A percentile compares a stretch with the other conserved stretches of the same genome.
These are phyloP conservation scores for Rhopalosiphum maidis DNA, from an alignment of 1,140 invertebrate genomes.

Conservation along the genomic window DNA sequence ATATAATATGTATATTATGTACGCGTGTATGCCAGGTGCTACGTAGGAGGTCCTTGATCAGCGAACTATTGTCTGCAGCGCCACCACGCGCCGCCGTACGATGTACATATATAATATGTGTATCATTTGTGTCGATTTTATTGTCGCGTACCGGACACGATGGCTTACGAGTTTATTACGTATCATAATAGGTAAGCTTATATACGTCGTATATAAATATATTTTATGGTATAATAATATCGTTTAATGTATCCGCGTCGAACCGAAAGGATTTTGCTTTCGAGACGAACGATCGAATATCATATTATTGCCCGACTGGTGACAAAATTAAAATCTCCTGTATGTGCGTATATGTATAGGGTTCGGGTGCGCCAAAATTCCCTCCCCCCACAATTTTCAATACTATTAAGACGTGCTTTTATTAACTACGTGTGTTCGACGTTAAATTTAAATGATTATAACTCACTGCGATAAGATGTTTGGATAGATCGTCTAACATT, in stretches of 20 bases:
- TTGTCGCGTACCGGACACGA: neutral
- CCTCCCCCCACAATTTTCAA: neutral
- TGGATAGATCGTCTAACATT: constrained; percentile 27
- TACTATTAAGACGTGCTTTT: neutral
- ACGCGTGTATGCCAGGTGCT: neutral
- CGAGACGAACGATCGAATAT: neutral
- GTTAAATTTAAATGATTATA: neutral
- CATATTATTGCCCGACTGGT: neutral
- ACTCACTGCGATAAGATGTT: constrained; percentile 21
- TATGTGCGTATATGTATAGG: neutral
- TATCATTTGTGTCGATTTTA: neutral
- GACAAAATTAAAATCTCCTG: neutral
- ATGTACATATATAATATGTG: neutral
- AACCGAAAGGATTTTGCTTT: neutral
- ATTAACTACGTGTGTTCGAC: neutral
- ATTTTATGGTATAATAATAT: neutral
- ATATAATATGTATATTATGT: neutral
- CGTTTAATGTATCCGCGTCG: neutral
- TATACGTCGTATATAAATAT: neutral
- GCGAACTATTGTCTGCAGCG: constrained; percentile 14
- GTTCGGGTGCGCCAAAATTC: neutral
- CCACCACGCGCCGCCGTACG: neutral
- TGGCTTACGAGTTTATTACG: constrained; percentile 14
- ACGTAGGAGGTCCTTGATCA: constrained; percentile 48
- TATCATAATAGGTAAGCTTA: neutral